Base-by-base conservation (phyloP, 2,797 vertebrate genomes). In the Octomys mimax region DNA sequence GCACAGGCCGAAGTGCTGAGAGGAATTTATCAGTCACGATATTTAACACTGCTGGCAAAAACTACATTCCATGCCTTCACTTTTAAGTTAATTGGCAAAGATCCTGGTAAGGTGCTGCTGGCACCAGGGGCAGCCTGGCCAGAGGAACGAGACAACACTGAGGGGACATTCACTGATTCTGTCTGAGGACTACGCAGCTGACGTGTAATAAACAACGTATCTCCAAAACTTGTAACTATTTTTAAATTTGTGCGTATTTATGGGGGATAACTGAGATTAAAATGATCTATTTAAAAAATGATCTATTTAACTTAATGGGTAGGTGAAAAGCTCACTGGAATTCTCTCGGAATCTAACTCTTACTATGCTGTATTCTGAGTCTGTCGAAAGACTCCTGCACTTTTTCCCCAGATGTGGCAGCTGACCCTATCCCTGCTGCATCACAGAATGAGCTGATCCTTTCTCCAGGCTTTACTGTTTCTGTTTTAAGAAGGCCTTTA, bases 401-500 rank as follows among this genome's bases (percentile, higher is more conserved):
- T 36, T 64, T 68, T 79, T 36, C 36, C 52, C 61, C 7, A 1
- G 3, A 81, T 31, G 61, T n/a, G 31, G 24, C 28, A 46, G 31
- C 24, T 80, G 46, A 42, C 75, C 11, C 82, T 83, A 83, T 64
- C 52, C 57, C n/a, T 83, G 26, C 42, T 28, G 75, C 39, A 83
- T 73, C 46, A 28, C 82, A 42, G 73, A 83, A 78, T n/a, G 68
- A 64, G 22, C 36, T 4, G 8, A 52, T 33, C 22, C 79, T 68
- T 77, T 61, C 89, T 73, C 61, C 31, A 54, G 9, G 10, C n/a
- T 92, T 78, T 42, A 31, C 36, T 87, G 2, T n/a, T 89, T 86
- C 28, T 66, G 39, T 89, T 81, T 82, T 79, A 82, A 79, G 28
- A 59, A 18, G 86, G 59, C 14, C 70, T 92, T 78, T 95, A 62